Conservation (phyloP, 2,797 vertebrate species). For the Acanthiza pusilla region DNA sequence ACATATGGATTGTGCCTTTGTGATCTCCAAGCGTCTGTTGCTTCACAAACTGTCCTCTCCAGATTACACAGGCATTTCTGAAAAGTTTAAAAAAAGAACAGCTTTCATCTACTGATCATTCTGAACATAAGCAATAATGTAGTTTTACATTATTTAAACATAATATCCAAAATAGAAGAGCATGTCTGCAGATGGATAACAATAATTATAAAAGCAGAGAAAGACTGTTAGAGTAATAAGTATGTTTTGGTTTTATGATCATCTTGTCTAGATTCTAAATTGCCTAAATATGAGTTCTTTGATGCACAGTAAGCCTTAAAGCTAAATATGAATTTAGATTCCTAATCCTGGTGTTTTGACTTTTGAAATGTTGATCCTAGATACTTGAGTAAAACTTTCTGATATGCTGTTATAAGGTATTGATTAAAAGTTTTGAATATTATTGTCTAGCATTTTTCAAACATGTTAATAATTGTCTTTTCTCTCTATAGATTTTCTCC, state of each 20-base stretch:
- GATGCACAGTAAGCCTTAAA: neutral
- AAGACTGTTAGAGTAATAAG: neutral
- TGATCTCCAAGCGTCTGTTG: neutral
- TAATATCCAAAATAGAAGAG: neutral
- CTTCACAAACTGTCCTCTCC: neutral
- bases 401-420: neutral
- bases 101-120: neutral
- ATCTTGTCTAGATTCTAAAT: neutral
- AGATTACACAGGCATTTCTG: neutral
- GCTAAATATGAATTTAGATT: neutral
- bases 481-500: neutral
- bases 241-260: neutral
- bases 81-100: neutral
- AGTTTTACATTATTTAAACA: slow-evolving; percentile 1
- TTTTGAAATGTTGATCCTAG: neutral
- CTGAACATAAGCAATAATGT: neutral
- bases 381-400: neutral
- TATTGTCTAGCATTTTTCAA: neutral
- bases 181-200: neutral
- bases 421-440: neutral
- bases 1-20: neutral
- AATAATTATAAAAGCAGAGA: neutral
- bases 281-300: neutral
- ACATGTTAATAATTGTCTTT: neutral
- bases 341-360: neutral